Conservation (phyloP, 2,797 vertebrate species). For the Lophotriccus pileatus region DNA sequence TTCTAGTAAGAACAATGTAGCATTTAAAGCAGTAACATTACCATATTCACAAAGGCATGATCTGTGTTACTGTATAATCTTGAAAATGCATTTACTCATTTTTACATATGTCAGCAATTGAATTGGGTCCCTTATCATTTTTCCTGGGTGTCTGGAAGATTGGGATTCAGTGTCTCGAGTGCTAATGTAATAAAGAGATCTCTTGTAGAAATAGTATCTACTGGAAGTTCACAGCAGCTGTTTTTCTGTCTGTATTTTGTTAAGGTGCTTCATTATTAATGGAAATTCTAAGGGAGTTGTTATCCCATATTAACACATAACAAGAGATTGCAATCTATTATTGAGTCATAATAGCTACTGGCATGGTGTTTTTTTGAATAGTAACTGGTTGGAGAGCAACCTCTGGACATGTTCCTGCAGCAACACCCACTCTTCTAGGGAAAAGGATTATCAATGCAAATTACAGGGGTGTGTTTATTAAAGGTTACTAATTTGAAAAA, state of each 20-base stretch:
- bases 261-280: conserved; percentile 37
- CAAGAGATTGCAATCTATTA: conserved; percentile 52
- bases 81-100: background rate
- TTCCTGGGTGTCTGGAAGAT: background rate
- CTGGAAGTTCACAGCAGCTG: background rate
- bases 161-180: background rate
- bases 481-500: conserved; percentile 67
- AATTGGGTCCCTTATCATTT: background rate
- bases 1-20: background rate
- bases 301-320: conserved; percentile 21
- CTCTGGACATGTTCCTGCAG: conserved; percentile 68
- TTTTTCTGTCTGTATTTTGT: conserved; percentile 1
- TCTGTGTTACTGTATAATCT: background rate
- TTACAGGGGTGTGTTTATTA: conserved; percentile 61
- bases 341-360: conserved; percentile 45
- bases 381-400: conserved; percentile 38
- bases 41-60: background rate
- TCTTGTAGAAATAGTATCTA: background rate
- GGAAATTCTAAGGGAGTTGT: conserved; percentile 15
- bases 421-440: conserved; percentile 60
- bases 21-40: background rate
- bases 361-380: conserved; percentile 21
- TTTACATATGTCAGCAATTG: background rate
- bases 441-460: conserved; percentile 74
- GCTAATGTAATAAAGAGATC: background rate